Evolutionary conservation across 2,113 vertebrate genomes (phyloP).

Genomic region (Fukomys damarensis): DNA sequence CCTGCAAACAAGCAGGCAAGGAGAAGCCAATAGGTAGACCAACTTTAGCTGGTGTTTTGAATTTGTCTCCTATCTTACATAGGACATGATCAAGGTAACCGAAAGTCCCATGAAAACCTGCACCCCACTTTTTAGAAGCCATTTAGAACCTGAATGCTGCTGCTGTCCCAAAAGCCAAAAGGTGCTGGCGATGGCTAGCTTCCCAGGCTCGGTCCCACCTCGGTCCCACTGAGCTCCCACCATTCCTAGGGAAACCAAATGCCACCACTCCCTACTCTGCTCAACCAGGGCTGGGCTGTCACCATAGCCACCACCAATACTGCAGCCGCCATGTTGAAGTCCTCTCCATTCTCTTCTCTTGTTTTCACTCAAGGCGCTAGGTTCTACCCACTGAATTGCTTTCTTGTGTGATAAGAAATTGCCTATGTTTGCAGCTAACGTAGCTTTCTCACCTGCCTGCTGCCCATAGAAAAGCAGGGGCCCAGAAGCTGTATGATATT

Average conservation of each 20-base stretch:
- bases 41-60: slow-evolving; percentile 95
- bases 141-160: too few species aligned
- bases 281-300: too few species aligned
- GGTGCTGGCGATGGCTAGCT: too few species aligned
- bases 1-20: slow-evolving; percentile 89
- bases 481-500: background rate
- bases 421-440: background rate
- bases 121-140: too few species aligned
- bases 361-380: background rate
- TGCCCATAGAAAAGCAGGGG: background rate
- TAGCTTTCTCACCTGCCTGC: background rate
- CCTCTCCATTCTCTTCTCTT: background rate
- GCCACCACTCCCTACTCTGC: too few species aligned
- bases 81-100: slow-evolving; percentile 98
- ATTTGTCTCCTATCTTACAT: slow-evolving; percentile 98
- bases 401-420: background rate
- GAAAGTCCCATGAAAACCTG: too few species aligned
- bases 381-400: background rate
- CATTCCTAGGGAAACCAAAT: too few species aligned
- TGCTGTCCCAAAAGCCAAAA: too few species aligned
- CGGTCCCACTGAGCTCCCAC: too few species aligned
- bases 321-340: too few species aligned
- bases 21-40: slow-evolving; percentile 96
- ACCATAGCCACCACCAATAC: too few species aligned
- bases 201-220: too few species aligned